Conservation (phyloP, 2,888 invertebrate genomes). For the Conomelus anceps region DNA sequence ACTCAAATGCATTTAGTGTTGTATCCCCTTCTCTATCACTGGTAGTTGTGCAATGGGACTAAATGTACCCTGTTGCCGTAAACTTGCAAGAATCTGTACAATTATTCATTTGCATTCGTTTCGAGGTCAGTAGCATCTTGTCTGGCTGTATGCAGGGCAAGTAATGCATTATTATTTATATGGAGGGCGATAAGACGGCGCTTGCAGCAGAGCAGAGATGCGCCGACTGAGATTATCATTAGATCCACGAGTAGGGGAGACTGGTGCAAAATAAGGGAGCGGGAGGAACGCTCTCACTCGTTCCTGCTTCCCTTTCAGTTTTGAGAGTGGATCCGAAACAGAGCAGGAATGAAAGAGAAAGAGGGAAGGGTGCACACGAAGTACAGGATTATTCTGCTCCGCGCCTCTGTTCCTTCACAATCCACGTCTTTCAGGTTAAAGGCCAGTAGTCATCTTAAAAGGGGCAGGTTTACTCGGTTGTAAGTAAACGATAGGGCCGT, state of each 20-base stretch:
- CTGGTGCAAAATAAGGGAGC: neutral
- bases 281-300: neutral
- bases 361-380: neutral
- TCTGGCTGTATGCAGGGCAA: neutral
- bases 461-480: neutral
- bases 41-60: no score
- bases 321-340: neutral
- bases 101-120: neutral
- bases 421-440: neutral
- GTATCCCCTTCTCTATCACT: no score
- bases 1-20: no score
- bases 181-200: neutral
- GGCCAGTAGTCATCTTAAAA: constrained; percentile 4
- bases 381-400: neutral
- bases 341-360: neutral
- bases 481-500: constrained; percentile 6
- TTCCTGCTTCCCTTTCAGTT: neutral
- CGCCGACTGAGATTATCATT: neutral
- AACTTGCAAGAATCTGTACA: neutral
- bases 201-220: neutral
- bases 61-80: neutral
- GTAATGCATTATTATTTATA: neutral
- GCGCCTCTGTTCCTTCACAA: neutral
- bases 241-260: neutral
- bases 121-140: neutral